Evolutionary conservation across 2,797 vertebrate genomes (phyloP), one percentile per base, ranked within the genome.

Genomic region (Gila robusta): DNA sequence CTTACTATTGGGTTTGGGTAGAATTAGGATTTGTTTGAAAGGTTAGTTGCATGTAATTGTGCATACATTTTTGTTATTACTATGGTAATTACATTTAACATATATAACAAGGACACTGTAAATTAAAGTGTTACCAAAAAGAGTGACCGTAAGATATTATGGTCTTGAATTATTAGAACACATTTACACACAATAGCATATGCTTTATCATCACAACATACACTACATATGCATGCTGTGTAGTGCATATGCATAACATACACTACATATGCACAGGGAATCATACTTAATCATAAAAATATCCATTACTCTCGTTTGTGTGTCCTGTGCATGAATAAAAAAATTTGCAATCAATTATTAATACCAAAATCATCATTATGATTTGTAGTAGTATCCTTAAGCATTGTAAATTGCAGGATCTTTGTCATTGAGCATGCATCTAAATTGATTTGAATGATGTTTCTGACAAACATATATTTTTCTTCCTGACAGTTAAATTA

Each of bases 241-340:
- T 32, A 32, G 32, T 32, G 17, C 35, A 37, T 37, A 21, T 69
- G 23, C 12, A 32, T 32, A 32, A 32, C 32, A 32, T 1, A 32
- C 32, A 32, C 32, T 35, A 37, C 35, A 37, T 37, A 37, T 37
- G 37, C 37, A 95, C 94, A 94, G 92, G 92, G 92, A 93, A 32
- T 32, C 32, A 32, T 32, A 32, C 92, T 92, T 92, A 95, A 95
- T 94, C 93, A 94, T 91, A 93, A 93, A 93, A 94, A 94, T 92
- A 92, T 90, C 84, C 87, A 91, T 82, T 41, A 88, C 81, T 89
- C 87, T 79, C 90, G 91, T 94, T 93, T 17, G 47, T 92, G 91
- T 92, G 37, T 71, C 87, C 92, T 64, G 87, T 80, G 79, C 70
- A 49, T 91, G 91, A 94, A 93, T 74, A 90, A 92, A 93, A 94